phyloP scores from a whole-genome alignment of 2,113 vertebrate genomes.

The Erythrocercus mccallii region DNA sequence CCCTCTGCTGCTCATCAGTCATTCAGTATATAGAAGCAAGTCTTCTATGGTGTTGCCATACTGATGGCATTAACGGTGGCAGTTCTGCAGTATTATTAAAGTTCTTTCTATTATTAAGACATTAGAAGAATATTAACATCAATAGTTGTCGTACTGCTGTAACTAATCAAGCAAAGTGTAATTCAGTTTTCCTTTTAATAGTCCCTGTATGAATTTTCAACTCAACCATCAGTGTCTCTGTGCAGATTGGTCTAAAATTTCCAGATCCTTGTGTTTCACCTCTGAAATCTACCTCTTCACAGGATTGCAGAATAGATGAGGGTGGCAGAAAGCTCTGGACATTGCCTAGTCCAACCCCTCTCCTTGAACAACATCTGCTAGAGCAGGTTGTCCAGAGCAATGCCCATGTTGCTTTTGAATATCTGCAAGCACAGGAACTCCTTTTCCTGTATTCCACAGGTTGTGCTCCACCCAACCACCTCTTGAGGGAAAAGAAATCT shows the following conservation, averaged over 20 bases:
- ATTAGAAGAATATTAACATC: not conserved
- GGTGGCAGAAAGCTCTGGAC: not conserved
- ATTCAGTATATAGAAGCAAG: not conserved
- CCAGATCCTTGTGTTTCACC: not conserved
- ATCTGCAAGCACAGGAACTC: not conserved
- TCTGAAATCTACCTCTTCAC: not conserved
- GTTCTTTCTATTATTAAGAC: not conserved
- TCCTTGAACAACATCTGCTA: not conserved
- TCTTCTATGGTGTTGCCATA: not conserved
- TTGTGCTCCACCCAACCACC: not conserved
- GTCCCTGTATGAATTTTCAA: not conserved
- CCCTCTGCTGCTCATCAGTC: not conserved
- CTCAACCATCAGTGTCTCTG: not conserved
- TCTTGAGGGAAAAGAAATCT: not conserved
- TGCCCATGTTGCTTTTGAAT: not conserved
- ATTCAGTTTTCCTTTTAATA: not conserved
- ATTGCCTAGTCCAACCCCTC: not conserved
- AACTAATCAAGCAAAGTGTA: not conserved
- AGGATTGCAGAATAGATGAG: not conserved
- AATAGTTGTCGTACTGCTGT: not conserved
- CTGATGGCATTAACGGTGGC: not conserved
- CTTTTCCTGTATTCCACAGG: not conserved
- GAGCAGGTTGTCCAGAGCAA: not conserved
- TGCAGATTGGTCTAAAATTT: not conserved
- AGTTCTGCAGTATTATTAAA: not conserved